Conservation (phyloP, 2,797 vertebrate species). For the Hirundo rustica region DNA sequence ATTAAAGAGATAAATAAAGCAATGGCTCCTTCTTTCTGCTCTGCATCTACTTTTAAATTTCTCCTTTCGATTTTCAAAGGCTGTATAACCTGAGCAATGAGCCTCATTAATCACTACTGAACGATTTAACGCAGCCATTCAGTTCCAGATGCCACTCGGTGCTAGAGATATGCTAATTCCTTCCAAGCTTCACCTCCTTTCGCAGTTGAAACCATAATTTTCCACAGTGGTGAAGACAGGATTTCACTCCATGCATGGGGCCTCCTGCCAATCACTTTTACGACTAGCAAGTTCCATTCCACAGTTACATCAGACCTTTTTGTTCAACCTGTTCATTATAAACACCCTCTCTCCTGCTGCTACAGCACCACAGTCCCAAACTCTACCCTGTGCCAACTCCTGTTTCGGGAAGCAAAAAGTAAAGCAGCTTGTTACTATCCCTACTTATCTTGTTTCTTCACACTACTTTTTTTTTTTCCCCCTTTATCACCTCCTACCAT, state of each 20-base stretch:
- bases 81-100: slow-evolving; percentile 13
- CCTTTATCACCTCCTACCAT: slow-evolving; percentile 25
- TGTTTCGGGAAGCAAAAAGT: neutral
- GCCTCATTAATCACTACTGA: slow-evolving; percentile 30
- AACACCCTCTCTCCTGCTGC: neutral
- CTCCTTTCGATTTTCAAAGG: slow-evolving; percentile 31
- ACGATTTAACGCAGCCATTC: slow-evolving; percentile 36
- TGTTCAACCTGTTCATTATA: neutral
- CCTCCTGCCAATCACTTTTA: slow-evolving; percentile 34
- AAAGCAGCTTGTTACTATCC: neutral
- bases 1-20: neutral
- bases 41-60: neutral
- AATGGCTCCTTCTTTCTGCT: neutral
- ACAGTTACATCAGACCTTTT: neutral
- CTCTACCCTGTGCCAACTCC: neutral
- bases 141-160: slow-evolving; percentile 18
- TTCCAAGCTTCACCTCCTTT: slow-evolving; percentile 19
- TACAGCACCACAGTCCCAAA: neutral
- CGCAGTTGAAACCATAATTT: slow-evolving; percentile 41
- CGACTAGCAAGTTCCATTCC: neutral
- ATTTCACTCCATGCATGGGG: neutral
- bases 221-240: neutral
- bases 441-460: neutral
- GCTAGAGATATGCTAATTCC: slow-evolving; percentile 35
- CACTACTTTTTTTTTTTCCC: neutral